A percentile compares a stretch with the other conserved stretches of the same genome.
Conservation (phyloP, 2,113 vertebrate species). For the Toxostoma redivivum region DNA sequence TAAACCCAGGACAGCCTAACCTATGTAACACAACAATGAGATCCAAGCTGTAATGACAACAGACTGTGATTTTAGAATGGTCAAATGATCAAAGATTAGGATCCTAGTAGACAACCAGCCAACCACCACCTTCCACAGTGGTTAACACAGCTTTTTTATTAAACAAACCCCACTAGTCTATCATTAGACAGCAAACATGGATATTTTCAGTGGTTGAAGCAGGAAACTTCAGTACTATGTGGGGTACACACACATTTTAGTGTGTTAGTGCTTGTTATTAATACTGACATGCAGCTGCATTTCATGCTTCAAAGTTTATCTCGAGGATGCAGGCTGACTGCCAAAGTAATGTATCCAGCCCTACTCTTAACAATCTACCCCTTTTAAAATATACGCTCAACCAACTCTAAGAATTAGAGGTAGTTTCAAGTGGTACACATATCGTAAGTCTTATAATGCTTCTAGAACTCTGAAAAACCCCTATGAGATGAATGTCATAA, state of each 20-base stretch:
- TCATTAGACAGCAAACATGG: background rate
- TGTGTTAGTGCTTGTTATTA: background rate
- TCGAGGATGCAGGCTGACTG: background rate
- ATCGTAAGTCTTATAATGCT: background rate
- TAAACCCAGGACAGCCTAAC: conserved; percentile 94
- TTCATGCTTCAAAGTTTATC: background rate
- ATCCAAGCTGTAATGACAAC: background rate
- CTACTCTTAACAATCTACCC: background rate
- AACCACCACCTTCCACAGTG: background rate
- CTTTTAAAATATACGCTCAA: background rate
- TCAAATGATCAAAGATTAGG: background rate
- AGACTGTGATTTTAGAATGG: background rate
- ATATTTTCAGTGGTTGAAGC: background rate
- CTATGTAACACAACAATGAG: conserved; percentile 69
- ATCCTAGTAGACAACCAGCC: background rate
- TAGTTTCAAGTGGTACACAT: background rate
- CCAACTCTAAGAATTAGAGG: background rate
- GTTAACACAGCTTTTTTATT: background rate
- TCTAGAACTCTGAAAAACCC: background rate
- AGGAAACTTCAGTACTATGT: background rate
- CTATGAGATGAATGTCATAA: background rate
- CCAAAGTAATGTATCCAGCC: background rate
- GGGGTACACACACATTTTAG: background rate
- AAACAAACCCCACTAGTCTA: background rate
- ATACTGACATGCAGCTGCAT: background rate